Base-by-base conservation (phyloP, 37 sponge, comb jelly and placozoan genomes). In the Tethya wilhelma region DNA sequence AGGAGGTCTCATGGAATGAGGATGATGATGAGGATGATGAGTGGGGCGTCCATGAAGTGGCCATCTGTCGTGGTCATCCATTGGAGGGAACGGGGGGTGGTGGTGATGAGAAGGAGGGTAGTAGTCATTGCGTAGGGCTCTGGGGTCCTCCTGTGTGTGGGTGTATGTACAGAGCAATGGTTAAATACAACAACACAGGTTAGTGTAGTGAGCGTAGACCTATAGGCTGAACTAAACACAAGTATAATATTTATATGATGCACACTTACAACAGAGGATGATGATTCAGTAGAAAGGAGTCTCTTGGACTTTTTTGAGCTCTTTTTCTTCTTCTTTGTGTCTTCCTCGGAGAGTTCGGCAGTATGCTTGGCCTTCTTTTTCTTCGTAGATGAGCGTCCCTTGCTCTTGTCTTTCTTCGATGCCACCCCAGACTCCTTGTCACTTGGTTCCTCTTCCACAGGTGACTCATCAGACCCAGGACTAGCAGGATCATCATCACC, bases 101-200 rank as follows among this genome's bases (percentile, higher is more conserved):
- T 73, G 31, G 45, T 45, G n/a, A 63, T 63, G 65, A 3, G 65
- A 2, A 25, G 17, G 75, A 4, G 75, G 75, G 75, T 58, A 59
- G 53, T 30, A 45, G 55, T 72, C 59, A 32, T 56, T 43, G 1
- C 59, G 2, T 9, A 49, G 14, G 14, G 53, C 14, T 19, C 14
- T 9, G 53, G 53, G 53, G 53, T 19, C 14, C 9, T 49, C 14
- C 14, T 49, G 53, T 19, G 53, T 9, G 14, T 49, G 53, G 53
- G 9, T 9, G 53, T 49, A 14, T n/a, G n/a, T n/a, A n/a, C n/a
- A n/a, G n/a, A n/a, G n/a, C n/a, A n/a, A n/a, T n/a, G n/a, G n/a
- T n/a, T n/a, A n/a, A n/a, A n/a, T n/a, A n/a, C n/a, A n/a, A n/a
- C n/a, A n/a, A n/a, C n/a, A n/a, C n/a, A n/a, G n/a, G n/a, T n/a